phyloP scores from a whole-genome alignment of 92 coral and sea anemone genomes.

The Phenganax marumi region DNA sequence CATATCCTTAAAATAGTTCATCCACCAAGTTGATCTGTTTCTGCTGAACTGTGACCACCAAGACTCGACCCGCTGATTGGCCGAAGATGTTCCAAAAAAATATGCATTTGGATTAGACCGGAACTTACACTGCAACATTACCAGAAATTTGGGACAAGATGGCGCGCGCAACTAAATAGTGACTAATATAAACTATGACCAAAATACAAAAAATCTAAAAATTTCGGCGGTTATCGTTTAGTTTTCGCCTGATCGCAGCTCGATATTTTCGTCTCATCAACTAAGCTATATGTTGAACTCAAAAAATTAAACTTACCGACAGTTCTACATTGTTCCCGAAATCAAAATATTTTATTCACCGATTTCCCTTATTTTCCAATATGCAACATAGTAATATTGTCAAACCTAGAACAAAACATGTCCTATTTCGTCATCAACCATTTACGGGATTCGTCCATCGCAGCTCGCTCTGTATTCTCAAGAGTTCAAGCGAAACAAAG shows the following conservation, averaged over 20 bases:
- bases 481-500: neutral
- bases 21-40: conserved; percentile 20
- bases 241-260: too few relatives aligned
- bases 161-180: too few relatives aligned
- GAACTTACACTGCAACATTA: conserved; percentile 22
- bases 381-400: neutral
- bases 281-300: too few relatives aligned
- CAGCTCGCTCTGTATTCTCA: neutral
- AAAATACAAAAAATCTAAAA: too few relatives aligned
- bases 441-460: neutral
- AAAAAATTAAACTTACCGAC: too few relatives aligned
- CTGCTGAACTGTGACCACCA: neutral
- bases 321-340: neutral
- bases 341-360: neutral
- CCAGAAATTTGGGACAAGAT: too few relatives aligned
- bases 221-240: too few relatives aligned
- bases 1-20: conserved; percentile 9
- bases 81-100: conserved; percentile 2
- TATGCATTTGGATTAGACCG: neutral
- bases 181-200: too few relatives aligned
- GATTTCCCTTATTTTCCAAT: neutral
- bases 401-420: neutral
- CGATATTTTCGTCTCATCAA: too few relatives aligned
- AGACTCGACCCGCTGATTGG: conserved; percentile 16
- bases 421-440: neutral